Evolutionary conservation across 2,113 vertebrate species (phyloP).

Genomic region (Scophthalmus maximus): DNA sequence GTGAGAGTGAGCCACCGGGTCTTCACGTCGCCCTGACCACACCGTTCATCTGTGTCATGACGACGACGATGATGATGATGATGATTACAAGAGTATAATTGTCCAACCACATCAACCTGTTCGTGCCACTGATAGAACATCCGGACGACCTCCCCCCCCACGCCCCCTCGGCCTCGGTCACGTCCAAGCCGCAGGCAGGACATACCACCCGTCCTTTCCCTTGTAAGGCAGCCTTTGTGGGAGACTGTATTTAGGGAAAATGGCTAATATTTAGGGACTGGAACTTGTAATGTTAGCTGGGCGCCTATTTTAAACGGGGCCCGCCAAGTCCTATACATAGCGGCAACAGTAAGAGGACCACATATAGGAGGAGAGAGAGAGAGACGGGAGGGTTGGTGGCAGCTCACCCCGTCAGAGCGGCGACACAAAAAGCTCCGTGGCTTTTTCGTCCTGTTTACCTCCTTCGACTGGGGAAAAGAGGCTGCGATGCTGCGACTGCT

Average conservation of each 20-base stretch:
- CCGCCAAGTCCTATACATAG: slow-evolving; percentile 81
- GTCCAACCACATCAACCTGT: slow-evolving; percentile 60
- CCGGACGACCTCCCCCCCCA: slow-evolving; percentile 39
- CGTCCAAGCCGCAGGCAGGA: slow-evolving; percentile 61
- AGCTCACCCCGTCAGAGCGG: slow-evolving; percentile 52
- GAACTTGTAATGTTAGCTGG: slow-evolving; percentile 85
- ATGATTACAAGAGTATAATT: slow-evolving; percentile 35
- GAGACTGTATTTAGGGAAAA: slow-evolving; percentile 87
- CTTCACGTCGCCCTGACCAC: not conserved
- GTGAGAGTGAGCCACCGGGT: not conserved
- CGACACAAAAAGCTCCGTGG: slow-evolving; percentile 69
- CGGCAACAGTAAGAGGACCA: slow-evolving; percentile 74
- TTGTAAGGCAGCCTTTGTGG: slow-evolving; percentile 85
- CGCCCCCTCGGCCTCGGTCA: too few relatives aligned
- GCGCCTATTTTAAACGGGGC: slow-evolving; percentile 81
- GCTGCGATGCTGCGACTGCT: not conserved
- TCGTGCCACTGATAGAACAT: slow-evolving; percentile 54
- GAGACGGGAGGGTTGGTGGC: slow-evolving; percentile 54
- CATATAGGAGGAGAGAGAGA: slow-evolving; percentile 74
- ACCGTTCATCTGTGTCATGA: not conserved
- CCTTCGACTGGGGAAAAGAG: slow-evolving; percentile 7
- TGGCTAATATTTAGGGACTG: slow-evolving; percentile 84
- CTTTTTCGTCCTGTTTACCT: slow-evolving; percentile 52
- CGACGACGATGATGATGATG: slow-evolving; percentile 5
- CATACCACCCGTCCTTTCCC: slow-evolving; percentile 79